phyloP scores from a whole-genome alignment of 2,113 vertebrate species.

The Coptodon rendalli region DNA sequence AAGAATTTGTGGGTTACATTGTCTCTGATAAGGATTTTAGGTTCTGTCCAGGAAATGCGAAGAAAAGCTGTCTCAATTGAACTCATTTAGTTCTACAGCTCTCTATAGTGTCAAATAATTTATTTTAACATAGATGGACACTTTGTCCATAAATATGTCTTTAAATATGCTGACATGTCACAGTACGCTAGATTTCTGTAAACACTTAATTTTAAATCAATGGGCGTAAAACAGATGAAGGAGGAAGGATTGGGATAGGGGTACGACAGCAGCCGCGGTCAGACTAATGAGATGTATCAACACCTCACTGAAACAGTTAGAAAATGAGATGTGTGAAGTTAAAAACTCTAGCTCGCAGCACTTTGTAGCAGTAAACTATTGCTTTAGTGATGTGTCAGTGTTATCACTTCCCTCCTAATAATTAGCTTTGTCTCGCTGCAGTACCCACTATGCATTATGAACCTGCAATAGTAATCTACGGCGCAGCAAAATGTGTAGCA shows the following conservation, averaged over 20 bases:
- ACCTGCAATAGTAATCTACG: conserved; percentile 12
- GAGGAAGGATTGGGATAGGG: background rate
- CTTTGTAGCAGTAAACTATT: conserved; percentile 10
- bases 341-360: conserved; percentile 27
- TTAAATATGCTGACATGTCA: conserved; percentile 58
- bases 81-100: rapidly evolving
- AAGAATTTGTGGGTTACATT: background rate
- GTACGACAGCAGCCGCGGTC: conserved; percentile 2
- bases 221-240: background rate
- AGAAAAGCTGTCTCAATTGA: background rate
- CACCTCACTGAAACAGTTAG: conserved; percentile 14
- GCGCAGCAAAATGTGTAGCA: conserved; percentile 19
- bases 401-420: conserved; percentile 41
- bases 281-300: conserved; percentile 56
- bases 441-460: conserved; percentile 25
- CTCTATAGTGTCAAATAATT: background rate
- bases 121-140: background rate
- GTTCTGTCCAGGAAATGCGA: background rate
- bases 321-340: conserved; percentile 27
- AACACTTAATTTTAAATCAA: conserved; percentile 20
- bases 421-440: conserved; percentile 50
- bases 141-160: conserved; percentile 39
- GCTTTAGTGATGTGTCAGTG: conserved; percentile 54
- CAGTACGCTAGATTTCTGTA: conserved; percentile 26
- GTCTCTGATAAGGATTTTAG: background rate